Conservation (phyloP, 2,113 vertebrate genomes). For the Excalfactoria chinensis region DNA sequence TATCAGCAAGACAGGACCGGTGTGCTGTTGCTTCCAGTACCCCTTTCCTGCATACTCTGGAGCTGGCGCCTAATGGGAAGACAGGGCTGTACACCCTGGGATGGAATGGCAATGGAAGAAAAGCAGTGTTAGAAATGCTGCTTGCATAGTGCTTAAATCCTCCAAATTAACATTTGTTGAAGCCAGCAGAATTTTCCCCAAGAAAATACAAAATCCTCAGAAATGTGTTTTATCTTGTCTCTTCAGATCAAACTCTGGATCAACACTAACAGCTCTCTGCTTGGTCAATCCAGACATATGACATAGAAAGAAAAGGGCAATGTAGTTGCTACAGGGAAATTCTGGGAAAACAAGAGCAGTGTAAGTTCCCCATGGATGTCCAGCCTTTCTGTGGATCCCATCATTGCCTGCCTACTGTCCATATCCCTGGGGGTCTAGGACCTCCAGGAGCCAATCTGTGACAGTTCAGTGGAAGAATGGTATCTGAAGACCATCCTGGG, state of each 20-base stretch:
- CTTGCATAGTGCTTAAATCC: neutral
- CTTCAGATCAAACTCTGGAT: neutral
- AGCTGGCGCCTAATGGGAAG: neutral
- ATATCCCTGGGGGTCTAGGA: neutral
- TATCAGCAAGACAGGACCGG: rapidly evolving
- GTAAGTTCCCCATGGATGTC: neutral
- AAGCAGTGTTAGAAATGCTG: neutral
- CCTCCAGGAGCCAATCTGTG: rapidly evolving
- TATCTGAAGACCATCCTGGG: neutral
- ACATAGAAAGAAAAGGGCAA: neutral
- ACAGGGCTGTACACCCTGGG: rapidly evolving
- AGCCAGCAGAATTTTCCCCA: neutral
- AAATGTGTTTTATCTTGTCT: neutral
- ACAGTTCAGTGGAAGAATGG: neutral
- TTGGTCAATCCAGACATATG: neutral
- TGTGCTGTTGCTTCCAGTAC: rapidly evolving
- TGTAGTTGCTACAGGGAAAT: neutral
- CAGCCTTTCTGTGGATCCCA: neutral
- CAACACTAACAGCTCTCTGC: neutral
- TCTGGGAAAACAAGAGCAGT: neutral
- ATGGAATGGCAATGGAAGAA: neutral
- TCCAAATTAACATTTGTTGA: rapidly evolving
- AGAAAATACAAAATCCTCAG: neutral
- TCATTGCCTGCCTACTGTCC: neutral
- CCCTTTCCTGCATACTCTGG: neutral